Evolutionary conservation across 1,140 invertebrate species (phyloP).

Genomic region (Drosophila sproati): DNA sequence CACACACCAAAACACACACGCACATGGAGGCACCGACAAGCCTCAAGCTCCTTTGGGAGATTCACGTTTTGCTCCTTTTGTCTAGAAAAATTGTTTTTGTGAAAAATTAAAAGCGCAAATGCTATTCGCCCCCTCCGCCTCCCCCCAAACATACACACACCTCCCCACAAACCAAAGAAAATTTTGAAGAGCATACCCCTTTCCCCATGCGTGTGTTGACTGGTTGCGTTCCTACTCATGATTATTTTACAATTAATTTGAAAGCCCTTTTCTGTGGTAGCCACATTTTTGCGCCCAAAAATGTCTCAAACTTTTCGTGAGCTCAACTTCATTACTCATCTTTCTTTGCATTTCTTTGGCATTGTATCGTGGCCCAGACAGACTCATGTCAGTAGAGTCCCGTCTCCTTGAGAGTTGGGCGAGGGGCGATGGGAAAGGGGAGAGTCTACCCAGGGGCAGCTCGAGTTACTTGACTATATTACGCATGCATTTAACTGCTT

Average conservation of each 20-base stretch:
- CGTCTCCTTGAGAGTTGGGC: background rate
- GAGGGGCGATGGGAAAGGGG: background rate
- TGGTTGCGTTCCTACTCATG: constrained; percentile 55
- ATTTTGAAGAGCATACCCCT: constrained; percentile 4
- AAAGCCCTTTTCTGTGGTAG: constrained; percentile 56
- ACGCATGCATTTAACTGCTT: constrained; percentile 7
- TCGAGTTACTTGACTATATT: constrained; percentile 2
- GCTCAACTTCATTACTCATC: constrained; percentile 47
- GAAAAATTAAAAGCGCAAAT: constrained; percentile 54
- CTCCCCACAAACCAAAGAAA: background rate
- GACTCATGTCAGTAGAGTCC: constrained; percentile 5
- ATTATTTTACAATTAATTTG: constrained; percentile 81
- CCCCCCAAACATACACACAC: too few relatives aligned
- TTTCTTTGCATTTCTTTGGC: constrained; percentile 8
- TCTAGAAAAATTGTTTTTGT: constrained; percentile 26
- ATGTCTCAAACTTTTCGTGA: constrained; percentile 36
- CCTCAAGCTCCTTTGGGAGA: constrained; percentile 10
- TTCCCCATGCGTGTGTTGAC: constrained; percentile 5
- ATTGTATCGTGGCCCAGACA: constrained; percentile 18
- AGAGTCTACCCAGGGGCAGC: too few relatives aligned
- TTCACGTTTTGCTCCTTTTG: constrained; percentile 38
- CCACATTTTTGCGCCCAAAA: constrained; percentile 37
- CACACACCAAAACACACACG: constrained; percentile 25
- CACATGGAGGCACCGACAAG: background rate
- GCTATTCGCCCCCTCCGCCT: background rate